Base-by-base conservation (phyloP, 37 sponge, comb jelly and placozoan genomes). In the Geodia barretti region DNA sequence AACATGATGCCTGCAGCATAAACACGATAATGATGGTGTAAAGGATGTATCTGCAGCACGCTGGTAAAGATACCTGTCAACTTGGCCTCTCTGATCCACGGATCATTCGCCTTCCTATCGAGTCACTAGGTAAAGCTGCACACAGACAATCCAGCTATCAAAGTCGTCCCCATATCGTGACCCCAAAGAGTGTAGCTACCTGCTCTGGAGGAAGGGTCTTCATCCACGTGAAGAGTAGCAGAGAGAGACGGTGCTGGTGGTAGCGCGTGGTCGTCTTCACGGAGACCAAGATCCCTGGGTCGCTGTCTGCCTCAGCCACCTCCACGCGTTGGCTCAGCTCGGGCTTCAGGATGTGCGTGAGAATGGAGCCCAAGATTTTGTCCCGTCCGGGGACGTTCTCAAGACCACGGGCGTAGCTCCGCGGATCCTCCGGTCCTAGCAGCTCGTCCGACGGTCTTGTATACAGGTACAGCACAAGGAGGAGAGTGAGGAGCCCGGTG, bases 301-400 rank as follows among this genome's bases (percentile, higher is more conserved):
- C 72, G 2, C n/a, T 33, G 8, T 68, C 69, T 3, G 3, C 25
- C 14, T 74, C 41, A 1, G 34, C 34, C 62, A 62, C 32, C 32
- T 73, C 65, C 47, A 41, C 75, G 74, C 75, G 66, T 30, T 83
- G 47, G 28, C 83, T 73, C 1, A 67, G 83, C 3, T 73, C 83
- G 54, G 72, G 83, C 25, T 34, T 63, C 14, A 47, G 14, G 14
- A 47, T 14, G 14, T 47, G 54, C 14, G 54, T 47, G 54, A 47
- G 11, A 7, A 47, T 17, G 54, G 54, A 47, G 14, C 54, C 54
- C 54, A 47, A 47, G 7, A 47, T 47, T 14, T 47, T 47, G 54
- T 47, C 54, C 14, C 11, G 54, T 47, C 54, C 54, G 14, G 54
- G 54, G 54, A 47, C 14, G 14, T 47, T 7, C 54, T 47, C 54